Evolutionary conservation across 2,113 vertebrate genomes (phyloP).

Genomic region (Fukomys damarensis): DNA sequence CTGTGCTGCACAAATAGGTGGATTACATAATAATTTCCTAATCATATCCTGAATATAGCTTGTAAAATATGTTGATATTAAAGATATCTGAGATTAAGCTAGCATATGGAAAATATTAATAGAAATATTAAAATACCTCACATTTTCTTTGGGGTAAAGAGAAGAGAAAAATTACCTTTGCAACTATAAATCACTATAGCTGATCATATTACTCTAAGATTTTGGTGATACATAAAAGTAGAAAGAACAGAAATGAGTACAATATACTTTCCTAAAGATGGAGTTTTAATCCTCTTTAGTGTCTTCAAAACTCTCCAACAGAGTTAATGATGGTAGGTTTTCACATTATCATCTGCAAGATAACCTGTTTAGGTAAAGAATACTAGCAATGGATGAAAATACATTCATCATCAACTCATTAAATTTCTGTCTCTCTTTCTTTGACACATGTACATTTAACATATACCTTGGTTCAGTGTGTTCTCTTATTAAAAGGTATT

Average conservation of each 20-base stretch:
- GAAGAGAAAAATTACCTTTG: conserved; percentile 82
- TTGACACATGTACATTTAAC: accelerated
- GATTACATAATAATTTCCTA: background rate
- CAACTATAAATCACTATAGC: conserved; percentile 79
- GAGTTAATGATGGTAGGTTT: conserved; percentile 87
- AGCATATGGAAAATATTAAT: conserved; percentile 47
- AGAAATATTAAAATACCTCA: conserved; percentile 40
- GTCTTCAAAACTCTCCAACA: conserved; percentile 84
- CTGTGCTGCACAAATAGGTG: background rate
- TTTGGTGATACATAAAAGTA: conserved; percentile 76
- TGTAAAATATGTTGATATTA: background rate
- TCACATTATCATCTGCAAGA: conserved; percentile 80
- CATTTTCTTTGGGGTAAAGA: conserved; percentile 52
- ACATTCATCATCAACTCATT: background rate
- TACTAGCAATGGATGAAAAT: conserved; percentile 61
- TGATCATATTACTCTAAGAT: conserved; percentile 81
- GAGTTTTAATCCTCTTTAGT: conserved; percentile 86
- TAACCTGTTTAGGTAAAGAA: conserved; percentile 82
- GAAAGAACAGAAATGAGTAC: conserved; percentile 84
- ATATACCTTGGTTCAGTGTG: background rate
- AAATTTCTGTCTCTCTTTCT: background rate
- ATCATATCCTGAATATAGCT: background rate
- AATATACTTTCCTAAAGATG: conserved; percentile 84
- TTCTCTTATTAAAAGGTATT: conserved; percentile 13
- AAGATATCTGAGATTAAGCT: conserved; percentile 35